A percentile compares a stretch with the other conserved stretches of the same genome.
Evolutionary conservation across 2,888 invertebrate genomes (phyloP).

Genomic region (Epirrhoe alternata): DNA sequence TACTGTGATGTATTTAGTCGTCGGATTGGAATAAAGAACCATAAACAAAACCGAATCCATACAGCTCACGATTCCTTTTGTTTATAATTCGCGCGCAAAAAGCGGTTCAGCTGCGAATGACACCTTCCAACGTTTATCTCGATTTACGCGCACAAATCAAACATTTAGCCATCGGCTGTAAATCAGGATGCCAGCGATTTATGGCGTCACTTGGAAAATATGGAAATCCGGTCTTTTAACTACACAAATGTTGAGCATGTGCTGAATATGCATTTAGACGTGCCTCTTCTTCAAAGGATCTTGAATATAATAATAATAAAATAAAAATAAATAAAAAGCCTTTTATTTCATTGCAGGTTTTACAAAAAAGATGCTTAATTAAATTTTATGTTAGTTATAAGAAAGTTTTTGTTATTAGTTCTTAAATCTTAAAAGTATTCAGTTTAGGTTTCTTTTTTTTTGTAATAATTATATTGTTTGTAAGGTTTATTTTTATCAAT

Average conservation of each 20-base stretch:
- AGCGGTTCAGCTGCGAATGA: conserved; percentile 66
- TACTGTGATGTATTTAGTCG: too few species aligned
- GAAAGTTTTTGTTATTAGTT: too few species aligned
- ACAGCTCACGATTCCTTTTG: conserved; percentile 12
- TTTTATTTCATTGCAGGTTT: too few species aligned
- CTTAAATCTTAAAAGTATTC: too few species aligned
- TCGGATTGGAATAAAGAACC: background rate
- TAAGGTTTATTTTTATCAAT: too few species aligned
- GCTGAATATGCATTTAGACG: background rate
- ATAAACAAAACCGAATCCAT: background rate
- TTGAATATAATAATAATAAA: too few species aligned
- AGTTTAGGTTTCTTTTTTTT: too few species aligned
- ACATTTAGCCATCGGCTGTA: conserved; percentile 79
- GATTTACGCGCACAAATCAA: conserved; percentile 83
- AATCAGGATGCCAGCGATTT: conserved; percentile 79
- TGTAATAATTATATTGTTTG: too few species aligned
- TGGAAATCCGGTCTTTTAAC: conserved; percentile 35
- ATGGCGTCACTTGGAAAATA: conserved; percentile 66
- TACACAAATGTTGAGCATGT: background rate
- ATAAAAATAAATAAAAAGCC: too few species aligned
- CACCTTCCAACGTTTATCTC: conserved; percentile 73
- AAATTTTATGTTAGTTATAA: too few species aligned
- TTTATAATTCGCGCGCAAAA: conserved; percentile 35
- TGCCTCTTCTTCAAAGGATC: too few species aligned
- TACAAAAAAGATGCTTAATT: too few species aligned